Evolutionary conservation across 92 coral and sea anemone species (phyloP).

Genomic region (Porites lobata): DNA sequence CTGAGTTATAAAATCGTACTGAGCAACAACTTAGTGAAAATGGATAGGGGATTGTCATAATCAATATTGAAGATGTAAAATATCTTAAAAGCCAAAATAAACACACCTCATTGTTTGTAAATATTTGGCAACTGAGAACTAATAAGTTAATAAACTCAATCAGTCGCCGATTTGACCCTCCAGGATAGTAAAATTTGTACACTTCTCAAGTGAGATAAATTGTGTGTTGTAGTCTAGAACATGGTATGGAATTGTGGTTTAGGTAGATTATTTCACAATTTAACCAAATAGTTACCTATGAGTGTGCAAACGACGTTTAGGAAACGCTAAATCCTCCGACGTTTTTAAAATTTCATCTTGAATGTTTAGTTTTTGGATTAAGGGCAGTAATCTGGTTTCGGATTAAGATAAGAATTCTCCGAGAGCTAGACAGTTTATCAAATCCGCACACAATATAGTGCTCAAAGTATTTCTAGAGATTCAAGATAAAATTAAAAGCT

Average conservation of each 20-base stretch:
- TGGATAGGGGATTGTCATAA: neutral
- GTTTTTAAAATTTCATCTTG: slow-evolving; percentile 14
- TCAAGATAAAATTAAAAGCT: slow-evolving; percentile 10
- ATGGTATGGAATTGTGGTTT: neutral
- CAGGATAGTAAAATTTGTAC: neutral
- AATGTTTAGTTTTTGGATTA: slow-evolving; percentile 36
- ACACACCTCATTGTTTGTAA: neutral
- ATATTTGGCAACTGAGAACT: slow-evolving; percentile 4
- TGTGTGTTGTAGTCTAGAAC: neutral
- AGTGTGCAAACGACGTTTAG: neutral
- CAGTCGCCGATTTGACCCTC: neutral
- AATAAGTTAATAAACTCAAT: neutral
- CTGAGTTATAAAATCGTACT: too few relatives aligned
- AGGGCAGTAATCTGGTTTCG: slow-evolving; percentile 16
- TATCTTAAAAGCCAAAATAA: neutral
- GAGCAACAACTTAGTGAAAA: neutral
- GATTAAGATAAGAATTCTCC: neutral
- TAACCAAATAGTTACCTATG: neutral
- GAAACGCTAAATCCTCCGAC: slow-evolving; percentile 22
- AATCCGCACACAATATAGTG: slow-evolving; percentile 2
- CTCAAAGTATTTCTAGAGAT: slow-evolving; percentile 6
- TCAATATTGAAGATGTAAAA: neutral
- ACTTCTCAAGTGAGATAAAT: too few relatives aligned
- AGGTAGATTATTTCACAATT: neutral
- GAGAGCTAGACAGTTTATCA: slow-evolving; percentile 4